Evolutionary conservation across 2,113 vertebrate genomes (phyloP).

Genomic region (Boulengerochromis microlepis): DNA sequence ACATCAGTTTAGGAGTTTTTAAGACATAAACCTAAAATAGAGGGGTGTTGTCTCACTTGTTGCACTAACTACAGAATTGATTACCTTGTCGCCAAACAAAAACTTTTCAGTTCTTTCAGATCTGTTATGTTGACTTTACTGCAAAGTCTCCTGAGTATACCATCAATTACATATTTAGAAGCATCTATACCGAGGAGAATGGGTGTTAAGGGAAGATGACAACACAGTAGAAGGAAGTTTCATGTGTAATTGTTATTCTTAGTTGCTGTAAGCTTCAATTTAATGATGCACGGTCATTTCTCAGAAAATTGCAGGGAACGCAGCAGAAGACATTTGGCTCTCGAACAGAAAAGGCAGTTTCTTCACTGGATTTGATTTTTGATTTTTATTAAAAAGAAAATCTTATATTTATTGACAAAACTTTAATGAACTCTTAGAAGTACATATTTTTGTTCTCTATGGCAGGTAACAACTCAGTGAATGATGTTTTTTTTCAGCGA

Average conservation of each 20-base stretch:
- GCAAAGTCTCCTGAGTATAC: not conserved
- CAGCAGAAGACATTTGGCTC: not conserved
- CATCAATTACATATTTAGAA: not conserved
- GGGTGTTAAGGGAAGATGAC: not conserved
- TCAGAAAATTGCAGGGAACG: not conserved
- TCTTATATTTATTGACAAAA: not conserved
- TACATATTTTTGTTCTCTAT: not conserved
- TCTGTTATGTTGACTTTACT: not conserved
- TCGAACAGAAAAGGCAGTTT: fast-evolving
- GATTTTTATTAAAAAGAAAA: not conserved
- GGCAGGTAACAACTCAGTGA: not conserved
- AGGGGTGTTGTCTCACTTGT: not conserved
- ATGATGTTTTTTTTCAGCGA: not conserved
- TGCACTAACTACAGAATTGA: not conserved
- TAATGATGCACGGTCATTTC: not conserved
- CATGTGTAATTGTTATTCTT: not conserved
- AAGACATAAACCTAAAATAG: not conserved
- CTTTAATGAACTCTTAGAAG: not conserved
- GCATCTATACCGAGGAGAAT: not conserved
- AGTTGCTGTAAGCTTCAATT: not conserved
- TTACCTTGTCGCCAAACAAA: not conserved
- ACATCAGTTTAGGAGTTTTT: not conserved
- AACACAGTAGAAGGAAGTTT: not conserved
- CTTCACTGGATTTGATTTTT: not conserved
- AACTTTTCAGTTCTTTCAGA: not conserved